phyloP scores from a whole-genome alignment of 2,113 vertebrate species.

The Galbula dea region DNA sequence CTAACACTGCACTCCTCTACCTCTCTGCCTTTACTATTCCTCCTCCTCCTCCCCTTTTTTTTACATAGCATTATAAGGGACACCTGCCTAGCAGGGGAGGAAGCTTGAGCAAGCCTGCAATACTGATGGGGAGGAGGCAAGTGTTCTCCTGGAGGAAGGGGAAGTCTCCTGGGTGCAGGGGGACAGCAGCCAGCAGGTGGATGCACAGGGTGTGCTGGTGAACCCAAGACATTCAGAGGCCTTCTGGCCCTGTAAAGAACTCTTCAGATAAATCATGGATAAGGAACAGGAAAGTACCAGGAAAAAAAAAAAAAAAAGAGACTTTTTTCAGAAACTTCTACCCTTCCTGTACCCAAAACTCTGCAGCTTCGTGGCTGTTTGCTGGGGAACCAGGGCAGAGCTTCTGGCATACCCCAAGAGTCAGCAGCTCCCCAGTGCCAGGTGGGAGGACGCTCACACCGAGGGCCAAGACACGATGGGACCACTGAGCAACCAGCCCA shows the following conservation, averaged over 20 bases:
- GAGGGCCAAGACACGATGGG: neutral
- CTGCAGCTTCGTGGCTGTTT: neutral
- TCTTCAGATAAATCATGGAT: neutral
- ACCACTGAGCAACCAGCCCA: neutral
- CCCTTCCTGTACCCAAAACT: neutral
- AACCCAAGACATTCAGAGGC: neutral
- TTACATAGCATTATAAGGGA: slow-evolving; percentile 48
- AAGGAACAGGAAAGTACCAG: neutral
- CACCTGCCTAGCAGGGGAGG: slow-evolving; percentile 51
- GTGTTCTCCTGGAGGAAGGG: neutral
- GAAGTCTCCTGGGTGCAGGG: neutral
- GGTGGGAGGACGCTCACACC: neutral
- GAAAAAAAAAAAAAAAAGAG: neutral
- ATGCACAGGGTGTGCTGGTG: neutral
- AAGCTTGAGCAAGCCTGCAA: neutral
- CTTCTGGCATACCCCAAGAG: neutral
- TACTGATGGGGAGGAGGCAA: slow-evolving; percentile 1
- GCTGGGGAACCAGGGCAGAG: neutral
- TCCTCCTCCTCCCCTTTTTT: neutral
- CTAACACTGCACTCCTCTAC: slow-evolving; percentile 51
- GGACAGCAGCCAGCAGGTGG: neutral
- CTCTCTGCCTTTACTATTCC: slow-evolving; percentile 53
- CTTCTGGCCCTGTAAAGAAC: neutral
- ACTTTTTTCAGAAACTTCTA: neutral
- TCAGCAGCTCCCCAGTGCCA: neutral